phyloP scores from a whole-genome alignment of 1,140 invertebrate genomes.

The Stegodyphus dumicola region DNA sequence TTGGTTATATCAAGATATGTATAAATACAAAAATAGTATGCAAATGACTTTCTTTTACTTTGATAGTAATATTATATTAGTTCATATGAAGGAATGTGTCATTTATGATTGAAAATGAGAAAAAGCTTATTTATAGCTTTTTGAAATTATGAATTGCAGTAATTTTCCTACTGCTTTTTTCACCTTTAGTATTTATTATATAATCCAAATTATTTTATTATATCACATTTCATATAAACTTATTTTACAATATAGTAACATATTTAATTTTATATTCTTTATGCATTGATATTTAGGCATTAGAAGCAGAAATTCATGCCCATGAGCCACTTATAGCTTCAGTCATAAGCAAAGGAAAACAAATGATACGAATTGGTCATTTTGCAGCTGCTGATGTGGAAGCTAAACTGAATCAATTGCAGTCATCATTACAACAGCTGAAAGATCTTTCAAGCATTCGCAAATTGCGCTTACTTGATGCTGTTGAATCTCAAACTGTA shows the following conservation, averaged over 20 bases:
- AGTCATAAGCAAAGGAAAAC: conserved; percentile 77
- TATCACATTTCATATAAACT: no score
- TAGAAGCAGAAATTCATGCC: conserved; percentile 85
- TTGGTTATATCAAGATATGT: no score
- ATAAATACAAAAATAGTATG: no score
- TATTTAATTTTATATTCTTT: background rate
- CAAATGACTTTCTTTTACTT: no score
- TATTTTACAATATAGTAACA: no score
- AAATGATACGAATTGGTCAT: conserved; percentile 85
- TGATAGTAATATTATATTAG: no score
- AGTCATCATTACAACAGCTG: conserved; percentile 72
- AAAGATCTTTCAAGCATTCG: conserved; percentile 79
- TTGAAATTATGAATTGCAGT: background rate
- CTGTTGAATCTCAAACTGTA: conserved; percentile 86
- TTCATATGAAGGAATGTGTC: no score
- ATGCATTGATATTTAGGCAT: conserved; percentile 70
- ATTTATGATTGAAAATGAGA: no score
- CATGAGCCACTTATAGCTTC: conserved; percentile 84
- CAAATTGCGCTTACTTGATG: conserved; percentile 79
- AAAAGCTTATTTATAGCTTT: no score
- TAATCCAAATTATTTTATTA: no score
- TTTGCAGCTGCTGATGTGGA: conserved; percentile 82
- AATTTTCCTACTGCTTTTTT: background rate
- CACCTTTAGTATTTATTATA: no score
- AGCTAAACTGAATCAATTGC: conserved; percentile 70